These are phyloP conservation scores for Fukomys damarensis DNA, from an alignment of 2,113 vertebrate genomes.

Conservation along the genomic window DNA sequence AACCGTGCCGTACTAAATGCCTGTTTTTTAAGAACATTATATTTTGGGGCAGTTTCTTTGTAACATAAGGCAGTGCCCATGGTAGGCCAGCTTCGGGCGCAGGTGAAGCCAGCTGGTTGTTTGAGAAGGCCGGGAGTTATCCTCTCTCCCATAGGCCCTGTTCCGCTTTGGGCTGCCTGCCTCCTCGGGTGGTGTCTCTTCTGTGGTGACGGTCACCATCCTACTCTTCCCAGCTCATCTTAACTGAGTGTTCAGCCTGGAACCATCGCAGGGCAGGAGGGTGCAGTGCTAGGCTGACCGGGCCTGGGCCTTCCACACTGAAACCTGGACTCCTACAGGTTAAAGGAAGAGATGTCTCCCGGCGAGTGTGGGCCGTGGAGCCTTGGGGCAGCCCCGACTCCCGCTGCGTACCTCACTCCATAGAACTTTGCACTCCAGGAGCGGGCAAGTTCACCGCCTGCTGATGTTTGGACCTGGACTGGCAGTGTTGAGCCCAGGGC, in stretches of 20 bases:
- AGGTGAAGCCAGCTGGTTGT: background rate
- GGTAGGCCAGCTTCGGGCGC: background rate
- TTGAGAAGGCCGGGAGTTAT: background rate
- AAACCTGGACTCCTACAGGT: background rate
- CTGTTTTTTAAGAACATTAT: background rate
- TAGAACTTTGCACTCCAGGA: background rate
- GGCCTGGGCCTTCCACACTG: background rate
- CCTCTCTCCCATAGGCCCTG: background rate
- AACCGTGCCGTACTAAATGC: background rate
- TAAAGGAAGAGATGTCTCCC: background rate
- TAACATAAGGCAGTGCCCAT: too few relatives aligned
- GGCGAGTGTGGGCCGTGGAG: background rate
- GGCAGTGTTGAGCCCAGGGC: background rate
- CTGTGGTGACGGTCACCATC: background rate
- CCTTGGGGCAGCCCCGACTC: background rate
- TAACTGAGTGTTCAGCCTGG: too few relatives aligned
- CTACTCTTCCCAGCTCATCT: background rate
- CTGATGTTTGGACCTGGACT: too few relatives aligned
- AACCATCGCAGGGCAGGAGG: background rate
- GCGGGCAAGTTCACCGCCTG: background rate
- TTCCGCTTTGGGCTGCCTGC: background rate
- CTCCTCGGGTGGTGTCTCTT: background rate
- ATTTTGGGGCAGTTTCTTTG: background rate
- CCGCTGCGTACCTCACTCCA: accelerated
- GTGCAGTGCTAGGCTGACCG: background rate